Percentiles rank a stretch among this genome's conserved stretches.
These are phyloP conservation scores for Anneissia japonica DNA, from an alignment of 35 echinoderm and acorn worm genomes.

Conservation along the genomic window DNA sequence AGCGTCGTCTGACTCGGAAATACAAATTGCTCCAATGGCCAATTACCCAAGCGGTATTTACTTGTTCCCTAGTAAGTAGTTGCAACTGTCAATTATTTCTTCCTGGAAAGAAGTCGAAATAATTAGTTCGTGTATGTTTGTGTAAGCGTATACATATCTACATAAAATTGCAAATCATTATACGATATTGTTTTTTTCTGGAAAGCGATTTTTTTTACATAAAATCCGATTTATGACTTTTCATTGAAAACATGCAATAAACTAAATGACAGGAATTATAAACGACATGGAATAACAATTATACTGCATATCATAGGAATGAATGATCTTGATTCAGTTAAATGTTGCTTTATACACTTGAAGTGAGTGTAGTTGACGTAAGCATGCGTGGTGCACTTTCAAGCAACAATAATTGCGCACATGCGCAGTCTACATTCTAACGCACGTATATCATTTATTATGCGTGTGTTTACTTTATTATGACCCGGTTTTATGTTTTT, in stretches of 20 bases:
- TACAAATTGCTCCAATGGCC: neutral
- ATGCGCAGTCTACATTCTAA: no score
- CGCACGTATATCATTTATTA: no score
- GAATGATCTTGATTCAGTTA: neutral
- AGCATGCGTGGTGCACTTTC: no score
- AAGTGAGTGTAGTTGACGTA: no score
- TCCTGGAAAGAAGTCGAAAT: neutral
- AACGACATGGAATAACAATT: neutral
- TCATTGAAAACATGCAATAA: neutral
- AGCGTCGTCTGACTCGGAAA: neutral
- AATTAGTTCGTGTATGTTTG: constrained; percentile 1
- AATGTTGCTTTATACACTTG: no score
- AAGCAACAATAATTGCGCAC: no score
- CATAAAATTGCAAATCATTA: no score
- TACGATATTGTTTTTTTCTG: neutral
- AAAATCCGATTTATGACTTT: neutral
- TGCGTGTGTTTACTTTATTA: no score
- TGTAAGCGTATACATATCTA: neutral
- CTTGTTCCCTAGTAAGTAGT: neutral
- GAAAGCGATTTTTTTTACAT: neutral
- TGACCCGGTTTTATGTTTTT: no score
- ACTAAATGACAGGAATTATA: neutral
- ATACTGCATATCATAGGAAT: neutral
- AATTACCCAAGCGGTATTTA: neutral
- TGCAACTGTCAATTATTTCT: neutral